Base-by-base conservation (phyloP, 2,113 vertebrate genomes). In the Pygathrix nemaeus region DNA sequence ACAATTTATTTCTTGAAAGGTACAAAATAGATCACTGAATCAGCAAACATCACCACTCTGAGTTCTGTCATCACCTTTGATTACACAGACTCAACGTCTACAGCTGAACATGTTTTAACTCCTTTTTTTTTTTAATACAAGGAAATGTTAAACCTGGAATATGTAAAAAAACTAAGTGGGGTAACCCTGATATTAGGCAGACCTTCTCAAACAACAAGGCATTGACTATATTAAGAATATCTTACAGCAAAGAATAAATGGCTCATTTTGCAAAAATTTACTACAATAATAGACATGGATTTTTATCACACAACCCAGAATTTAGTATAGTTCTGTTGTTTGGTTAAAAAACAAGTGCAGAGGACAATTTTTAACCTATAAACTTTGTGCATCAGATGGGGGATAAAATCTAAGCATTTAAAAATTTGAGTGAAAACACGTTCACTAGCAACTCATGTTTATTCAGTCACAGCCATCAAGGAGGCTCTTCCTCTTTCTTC, bases 1-100 rank as follows among this genome's bases (percentile, higher is more conserved):
- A 45, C 96, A 94, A 96, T 98, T 98, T 97, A 97, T 97, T 98
- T 97, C 73, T 97, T 94, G 27, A 93, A 97, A 96, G 64, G 43
- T 93, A 97, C 88, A 98, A 96, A 97, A 96, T 61, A 97, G 88
- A 88, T 79, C 21, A 96, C 11, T 93, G 90, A 95, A 95, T 94
- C 76, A 96, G 75, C 86, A 93, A 98, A 96, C 90, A 97, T 66
- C 75, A 96, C 88, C 76, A 92, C 94, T 94, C 64, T 90, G 90
- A 95, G 83, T 94, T 97, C 93, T 72, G 32, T 96, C 92, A 81
- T 48, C 50, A 95, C 35, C 79, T 93, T 94, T 93, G 88, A 95
- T 96, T 90, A 96, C 94, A 98, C 1, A 97, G 76, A 96, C 93
- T 94, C 87, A 32, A 80, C 59, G n/a, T 94, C 94, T 97, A 80